These are phyloP conservation scores for Edolisoma coerulescens DNA, from an alignment of 2,113 vertebrate genomes.

Conservation along the genomic window DNA sequence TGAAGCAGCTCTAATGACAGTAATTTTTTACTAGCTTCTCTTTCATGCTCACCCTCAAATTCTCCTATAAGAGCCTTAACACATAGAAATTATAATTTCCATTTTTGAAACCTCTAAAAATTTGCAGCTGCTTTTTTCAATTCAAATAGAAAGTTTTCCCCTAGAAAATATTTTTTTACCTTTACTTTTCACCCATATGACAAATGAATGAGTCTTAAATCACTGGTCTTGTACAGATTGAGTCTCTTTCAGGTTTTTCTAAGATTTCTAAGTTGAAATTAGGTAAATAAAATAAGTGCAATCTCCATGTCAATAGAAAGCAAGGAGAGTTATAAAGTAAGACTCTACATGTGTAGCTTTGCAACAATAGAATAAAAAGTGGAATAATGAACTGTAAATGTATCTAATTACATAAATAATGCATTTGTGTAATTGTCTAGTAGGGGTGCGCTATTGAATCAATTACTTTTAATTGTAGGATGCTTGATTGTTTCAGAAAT, in stretches of 20 bases:
- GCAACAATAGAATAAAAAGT: conserved; percentile 66
- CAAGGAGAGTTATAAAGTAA: conserved; percentile 38
- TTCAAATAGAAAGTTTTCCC: not conserved
- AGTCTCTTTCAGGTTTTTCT: not conserved
- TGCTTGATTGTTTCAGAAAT: conserved; percentile 77
- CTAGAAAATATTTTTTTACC: not conserved
- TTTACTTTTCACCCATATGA: not conserved
- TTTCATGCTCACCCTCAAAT: not conserved
- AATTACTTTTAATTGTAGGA: conserved; percentile 79
- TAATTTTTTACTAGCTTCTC: not conserved
- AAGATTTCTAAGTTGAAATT: conserved; percentile 6
- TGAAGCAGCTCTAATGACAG: not conserved
- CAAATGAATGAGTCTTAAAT: conserved; percentile 37
- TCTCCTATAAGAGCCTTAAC: not conserved
- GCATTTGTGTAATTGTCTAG: conserved; percentile 75
- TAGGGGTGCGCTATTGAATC: conserved; percentile 74
- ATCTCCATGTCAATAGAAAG: conserved; percentile 4
- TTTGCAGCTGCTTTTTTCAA: not conserved
- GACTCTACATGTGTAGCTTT: conserved; percentile 36
- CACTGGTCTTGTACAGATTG: not conserved
- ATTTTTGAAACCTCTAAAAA: not conserved
- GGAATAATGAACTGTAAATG: conserved; percentile 70
- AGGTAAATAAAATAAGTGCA: not conserved
- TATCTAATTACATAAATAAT: conserved; percentile 82
- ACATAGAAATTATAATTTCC: not conserved